Evolutionary conservation across 2,888 invertebrate species (phyloP).

Genomic region (Polymixis lichenea): DNA sequence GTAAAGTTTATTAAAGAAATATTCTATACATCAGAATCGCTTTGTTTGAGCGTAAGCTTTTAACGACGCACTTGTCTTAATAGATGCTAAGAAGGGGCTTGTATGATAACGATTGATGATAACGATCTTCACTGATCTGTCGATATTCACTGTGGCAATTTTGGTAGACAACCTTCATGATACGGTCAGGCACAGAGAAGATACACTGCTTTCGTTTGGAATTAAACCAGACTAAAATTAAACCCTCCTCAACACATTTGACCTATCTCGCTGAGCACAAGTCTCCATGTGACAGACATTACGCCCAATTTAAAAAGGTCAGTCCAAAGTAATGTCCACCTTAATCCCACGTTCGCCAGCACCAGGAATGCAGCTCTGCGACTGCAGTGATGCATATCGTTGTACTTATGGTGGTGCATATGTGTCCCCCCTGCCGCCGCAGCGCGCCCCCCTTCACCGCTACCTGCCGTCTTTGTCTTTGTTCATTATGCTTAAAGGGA

Average conservation of each 20-base stretch:
- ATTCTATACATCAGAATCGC: too few species aligned
- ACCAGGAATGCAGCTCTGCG: conserved; percentile 88
- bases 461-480: conserved; percentile 84
- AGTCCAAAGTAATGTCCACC: conserved; percentile 73
- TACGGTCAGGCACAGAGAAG: too few species aligned
- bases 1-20: too few species aligned
- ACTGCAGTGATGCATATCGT: conserved; percentile 89
- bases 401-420: conserved; percentile 85
- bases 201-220: too few species aligned
- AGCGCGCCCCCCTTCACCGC: conserved; percentile 56
- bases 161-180: too few species aligned
- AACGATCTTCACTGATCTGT: too few species aligned
- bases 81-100: too few species aligned
- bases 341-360: conserved; percentile 73
- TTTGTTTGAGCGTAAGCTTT: too few species aligned
- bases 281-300: not conserved
- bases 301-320: not conserved
- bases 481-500: conserved; percentile 78
- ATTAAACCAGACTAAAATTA: too few species aligned
- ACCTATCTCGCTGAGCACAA: not conserved
- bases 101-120: too few species aligned
- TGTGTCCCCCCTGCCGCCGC: conserved; percentile 67
- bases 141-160: too few species aligned
- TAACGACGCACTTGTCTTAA: too few species aligned
- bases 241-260: not conserved